Conservation (phyloP, 2,888 invertebrate species). For the Tupiocoris notatus region DNA sequence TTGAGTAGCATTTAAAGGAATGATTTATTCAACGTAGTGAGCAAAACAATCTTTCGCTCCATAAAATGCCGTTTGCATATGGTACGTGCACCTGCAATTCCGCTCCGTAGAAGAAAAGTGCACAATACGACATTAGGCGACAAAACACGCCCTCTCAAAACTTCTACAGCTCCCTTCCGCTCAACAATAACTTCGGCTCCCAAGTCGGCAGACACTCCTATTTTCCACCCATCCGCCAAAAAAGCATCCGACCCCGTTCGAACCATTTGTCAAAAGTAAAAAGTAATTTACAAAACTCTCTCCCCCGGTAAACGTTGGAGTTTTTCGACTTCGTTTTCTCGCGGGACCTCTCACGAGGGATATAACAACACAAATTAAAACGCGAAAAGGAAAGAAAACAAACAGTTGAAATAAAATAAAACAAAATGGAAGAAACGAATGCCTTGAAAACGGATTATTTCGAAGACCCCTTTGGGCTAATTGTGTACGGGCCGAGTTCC, state of each 20-base stretch:
- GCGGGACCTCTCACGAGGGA: slow-evolving; percentile 22
- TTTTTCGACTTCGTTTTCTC: slow-evolving; percentile 9
- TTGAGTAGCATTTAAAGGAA: too few relatives aligned
- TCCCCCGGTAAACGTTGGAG: neutral
- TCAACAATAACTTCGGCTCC: slow-evolving; percentile 13
- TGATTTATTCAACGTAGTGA: too few relatives aligned
- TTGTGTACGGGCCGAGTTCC: slow-evolving; percentile 13
- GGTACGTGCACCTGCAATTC: too few relatives aligned
- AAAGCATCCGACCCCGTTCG: neutral
- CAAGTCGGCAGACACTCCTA: neutral
- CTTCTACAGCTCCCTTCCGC: neutral
- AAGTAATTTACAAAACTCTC: slow-evolving; percentile 29
- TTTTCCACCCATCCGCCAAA: neutral
- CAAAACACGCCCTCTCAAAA: neutral
- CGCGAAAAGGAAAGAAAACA: neutral
- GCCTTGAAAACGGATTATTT: slow-evolving; percentile 13
- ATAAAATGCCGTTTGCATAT: too few relatives aligned
- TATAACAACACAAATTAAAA: slow-evolving; percentile 31
- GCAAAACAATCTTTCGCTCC: too few relatives aligned
- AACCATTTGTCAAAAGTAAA: slow-evolving; percentile 37
- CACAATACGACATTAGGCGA: neutral
- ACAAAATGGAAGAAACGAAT: neutral
- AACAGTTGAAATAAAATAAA: neutral
- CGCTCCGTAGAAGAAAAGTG: too few relatives aligned
- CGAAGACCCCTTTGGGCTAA: slow-evolving; percentile 23